These are phyloP conservation scores for Fregata magnificens DNA, from an alignment of 2,113 vertebrate genomes.

Conservation along the genomic window DNA sequence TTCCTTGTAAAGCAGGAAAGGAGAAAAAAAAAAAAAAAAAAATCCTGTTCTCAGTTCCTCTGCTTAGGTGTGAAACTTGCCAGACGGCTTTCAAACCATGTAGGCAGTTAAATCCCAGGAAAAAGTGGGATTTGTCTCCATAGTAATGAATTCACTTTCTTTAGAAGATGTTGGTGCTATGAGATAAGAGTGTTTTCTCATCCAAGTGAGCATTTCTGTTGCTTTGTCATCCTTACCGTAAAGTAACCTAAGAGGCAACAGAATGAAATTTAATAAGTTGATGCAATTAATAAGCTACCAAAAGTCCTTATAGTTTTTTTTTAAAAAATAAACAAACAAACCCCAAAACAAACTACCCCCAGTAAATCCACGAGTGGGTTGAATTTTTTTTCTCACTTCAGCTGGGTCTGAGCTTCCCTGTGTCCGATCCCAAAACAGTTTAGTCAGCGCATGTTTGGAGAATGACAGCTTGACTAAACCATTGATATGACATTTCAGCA, in stretches of 20 bases:
- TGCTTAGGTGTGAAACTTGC: slow-evolving; percentile 7
- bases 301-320: background rate
- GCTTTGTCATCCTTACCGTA: background rate
- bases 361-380: background rate
- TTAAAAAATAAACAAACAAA: background rate
- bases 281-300: background rate
- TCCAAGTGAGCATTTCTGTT: background rate
- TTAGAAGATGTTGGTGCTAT: background rate
- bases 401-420: background rate
- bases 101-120: background rate
- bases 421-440: background rate
- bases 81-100: background rate
- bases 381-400: background rate
- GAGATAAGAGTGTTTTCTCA: background rate
- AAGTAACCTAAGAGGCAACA: background rate
- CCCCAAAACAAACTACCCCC: background rate
- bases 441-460: background rate
- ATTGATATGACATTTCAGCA: background rate
- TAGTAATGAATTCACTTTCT: background rate
- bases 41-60: background rate
- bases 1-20: background rate
- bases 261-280: background rate
- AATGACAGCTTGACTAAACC: background rate
- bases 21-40: too few relatives aligned
- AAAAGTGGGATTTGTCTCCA: background rate